Evolutionary conservation across 2,113 vertebrate species (phyloP).

Genomic region (Pipa parva): DNA sequence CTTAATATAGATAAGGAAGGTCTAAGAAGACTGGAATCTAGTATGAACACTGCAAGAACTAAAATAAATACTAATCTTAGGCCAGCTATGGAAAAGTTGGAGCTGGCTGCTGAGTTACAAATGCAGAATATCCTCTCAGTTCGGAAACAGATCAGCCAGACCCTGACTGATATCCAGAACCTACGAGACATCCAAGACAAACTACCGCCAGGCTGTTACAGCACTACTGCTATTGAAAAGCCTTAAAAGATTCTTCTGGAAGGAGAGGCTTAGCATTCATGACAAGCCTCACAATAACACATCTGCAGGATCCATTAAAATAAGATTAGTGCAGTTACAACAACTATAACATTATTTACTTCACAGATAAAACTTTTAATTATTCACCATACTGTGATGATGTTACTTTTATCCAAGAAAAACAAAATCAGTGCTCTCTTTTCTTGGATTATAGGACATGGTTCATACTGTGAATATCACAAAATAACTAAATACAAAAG

Average conservation of each 20-base stretch:
- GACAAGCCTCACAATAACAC: no score
- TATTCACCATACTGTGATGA: slow-evolving; percentile 8
- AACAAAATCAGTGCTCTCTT: no score
- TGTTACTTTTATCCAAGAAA: background rate
- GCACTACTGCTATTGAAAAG: slow-evolving; percentile 71
- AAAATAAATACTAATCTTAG: slow-evolving; percentile 59
- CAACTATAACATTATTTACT: background rate
- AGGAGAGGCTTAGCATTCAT: no score
- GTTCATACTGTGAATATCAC: background rate
- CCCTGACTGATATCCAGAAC: slow-evolving; percentile 79
- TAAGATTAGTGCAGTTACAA: no score
- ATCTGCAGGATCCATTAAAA: no score
- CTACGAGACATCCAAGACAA: slow-evolving; percentile 71
- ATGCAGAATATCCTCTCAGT: slow-evolving; percentile 52
- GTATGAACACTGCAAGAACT: slow-evolving; percentile 54
- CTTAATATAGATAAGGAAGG: slow-evolving; percentile 58
- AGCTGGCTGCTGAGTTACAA: slow-evolving; percentile 59
- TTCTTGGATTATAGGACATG: background rate
- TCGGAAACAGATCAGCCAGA: slow-evolving; percentile 66
- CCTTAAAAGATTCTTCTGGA: slow-evolving; percentile 56
- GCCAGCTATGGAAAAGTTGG: slow-evolving; percentile 62
- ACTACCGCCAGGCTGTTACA: slow-evolving; percentile 80
- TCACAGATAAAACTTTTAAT: no score
- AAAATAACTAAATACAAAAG: background rate
- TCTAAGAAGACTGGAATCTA: slow-evolving; percentile 56